Percentiles rank a stretch among this genome's conserved stretches.
These are phyloP conservation scores for Agriopis marginaria DNA, from an alignment of 2,888 invertebrate genomes.

Conservation along the genomic window DNA sequence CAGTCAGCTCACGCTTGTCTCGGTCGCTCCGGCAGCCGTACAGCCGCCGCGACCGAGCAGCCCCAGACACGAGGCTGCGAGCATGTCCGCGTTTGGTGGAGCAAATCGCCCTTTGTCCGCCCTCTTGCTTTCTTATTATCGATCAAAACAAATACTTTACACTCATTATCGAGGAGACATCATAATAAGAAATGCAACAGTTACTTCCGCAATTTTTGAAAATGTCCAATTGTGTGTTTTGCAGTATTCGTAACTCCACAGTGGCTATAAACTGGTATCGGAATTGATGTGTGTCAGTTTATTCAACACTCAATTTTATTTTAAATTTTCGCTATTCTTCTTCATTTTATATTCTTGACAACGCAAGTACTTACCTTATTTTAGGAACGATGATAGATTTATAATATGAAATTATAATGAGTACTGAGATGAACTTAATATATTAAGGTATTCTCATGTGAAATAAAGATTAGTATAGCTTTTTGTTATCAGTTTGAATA, in stretches of 20 bases:
- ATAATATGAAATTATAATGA: no score
- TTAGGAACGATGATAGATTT: no score
- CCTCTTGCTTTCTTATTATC: conserved; percentile 84
- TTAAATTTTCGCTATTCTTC: not conserved
- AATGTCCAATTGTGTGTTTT: conserved; percentile 77
- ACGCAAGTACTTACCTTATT: not conserved
- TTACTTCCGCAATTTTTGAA: conserved; percentile 64
- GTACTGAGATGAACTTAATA: not conserved
- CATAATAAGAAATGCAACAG: conserved; percentile 82
- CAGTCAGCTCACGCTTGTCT: conserved; percentile 83
- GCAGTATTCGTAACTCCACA: conserved; percentile 85
- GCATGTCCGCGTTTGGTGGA: conserved; percentile 84
- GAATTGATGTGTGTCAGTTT: conserved; percentile 67
- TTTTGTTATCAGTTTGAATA: not conserved
- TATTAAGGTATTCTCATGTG: not conserved
- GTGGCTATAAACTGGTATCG: conserved; percentile 59
- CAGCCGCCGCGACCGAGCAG: conserved; percentile 82
- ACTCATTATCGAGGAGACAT: conserved; percentile 55
- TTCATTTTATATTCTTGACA: not conserved
- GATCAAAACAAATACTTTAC: conserved; percentile 54
- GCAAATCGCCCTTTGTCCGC: conserved; percentile 79
- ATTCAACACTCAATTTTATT: not conserved
- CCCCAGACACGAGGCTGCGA: conserved; percentile 86
- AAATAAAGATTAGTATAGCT: not conserved
- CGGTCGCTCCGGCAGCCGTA: conserved; percentile 71